Base-by-base conservation (phyloP, 2,888 invertebrate genomes). In the Lasioglossum zephyrum region DNA sequence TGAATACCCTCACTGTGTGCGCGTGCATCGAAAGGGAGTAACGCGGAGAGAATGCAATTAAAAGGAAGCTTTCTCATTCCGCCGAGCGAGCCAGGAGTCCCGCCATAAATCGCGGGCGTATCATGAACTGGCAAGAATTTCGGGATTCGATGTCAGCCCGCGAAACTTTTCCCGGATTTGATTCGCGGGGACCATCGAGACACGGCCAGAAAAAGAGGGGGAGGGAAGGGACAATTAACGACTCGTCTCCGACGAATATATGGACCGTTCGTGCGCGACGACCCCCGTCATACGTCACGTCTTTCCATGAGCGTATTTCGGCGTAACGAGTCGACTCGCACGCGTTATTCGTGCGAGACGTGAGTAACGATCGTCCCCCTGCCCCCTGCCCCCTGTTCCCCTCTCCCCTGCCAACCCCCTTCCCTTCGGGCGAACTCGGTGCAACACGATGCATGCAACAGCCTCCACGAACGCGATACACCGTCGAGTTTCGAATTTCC, bases 261-360 rank as follows among this genome's bases (percentile, higher is more conserved):
- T 86, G 90, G 88, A 84, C 91, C 86, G 90, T 87, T 87, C 90
- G 89, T 78, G 82, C 82, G 73, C 79, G 82, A 77, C 82, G 84
- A 60, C 76, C 83, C 84, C 79, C 88, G 90, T 88, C 89, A 90
- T 90, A 89, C 87, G 91, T 90, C 90, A 90, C 88, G 88, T 88
- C 89, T 89, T 87, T 89, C 90, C 86, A 77, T 86, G 82, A 84
- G 85, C 91, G 89, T 88, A 91, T 91, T 91, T 91, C 86, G 90
- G 88, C 86, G 91, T 91, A 89, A 89, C 91, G 91, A 89, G 91
- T 88, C 88, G 87, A 80, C 82, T 89, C 88, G 88, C 89, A 84
- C 88, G 91, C 90, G 91, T 90, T 90, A 87, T 85, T 90, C 90
- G 87, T 57, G 84, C 90, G 85, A 44, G 85, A 84, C 88, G 91